phyloP scores from a whole-genome alignment of 2,113 vertebrate genomes.

The Platysternon megacephalum region DNA sequence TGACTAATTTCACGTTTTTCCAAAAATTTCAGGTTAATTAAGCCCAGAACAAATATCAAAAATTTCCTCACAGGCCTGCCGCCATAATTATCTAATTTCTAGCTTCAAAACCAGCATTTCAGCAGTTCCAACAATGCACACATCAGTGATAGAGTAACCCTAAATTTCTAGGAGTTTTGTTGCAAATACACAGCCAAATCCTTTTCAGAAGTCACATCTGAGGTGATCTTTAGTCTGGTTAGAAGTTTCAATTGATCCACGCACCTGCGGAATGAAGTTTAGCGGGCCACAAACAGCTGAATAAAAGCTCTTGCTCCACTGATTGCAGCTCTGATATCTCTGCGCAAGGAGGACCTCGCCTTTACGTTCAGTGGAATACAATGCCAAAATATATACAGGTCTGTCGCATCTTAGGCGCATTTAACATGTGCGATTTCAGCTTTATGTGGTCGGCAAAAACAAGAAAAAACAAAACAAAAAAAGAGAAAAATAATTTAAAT shows the following conservation, averaged over 20 bases:
- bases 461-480: no score
- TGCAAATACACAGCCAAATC: not conserved
- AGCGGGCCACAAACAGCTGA: not conserved
- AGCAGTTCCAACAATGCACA: not conserved
- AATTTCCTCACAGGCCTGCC: not conserved
- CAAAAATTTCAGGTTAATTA: not conserved
- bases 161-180: not conserved
- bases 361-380: not conserved
- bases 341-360: not conserved
- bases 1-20: not conserved
- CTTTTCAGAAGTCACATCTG: not conserved
- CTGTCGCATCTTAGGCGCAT: no score
- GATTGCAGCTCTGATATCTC: not conserved
- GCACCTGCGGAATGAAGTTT: not conserved
- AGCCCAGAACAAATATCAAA: not conserved
- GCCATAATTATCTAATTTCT: not conserved
- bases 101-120: not conserved
- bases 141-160: not conserved
- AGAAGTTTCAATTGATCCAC: not conserved
- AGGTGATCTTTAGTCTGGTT: not conserved
- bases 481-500: no score
- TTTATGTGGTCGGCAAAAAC: no score
- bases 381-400: rapidly evolving
- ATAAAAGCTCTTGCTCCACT: not conserved
- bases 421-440: no score